Conservation (phyloP, 2,888 invertebrate species). For the Drosophila nr. perissopoda region DNA sequence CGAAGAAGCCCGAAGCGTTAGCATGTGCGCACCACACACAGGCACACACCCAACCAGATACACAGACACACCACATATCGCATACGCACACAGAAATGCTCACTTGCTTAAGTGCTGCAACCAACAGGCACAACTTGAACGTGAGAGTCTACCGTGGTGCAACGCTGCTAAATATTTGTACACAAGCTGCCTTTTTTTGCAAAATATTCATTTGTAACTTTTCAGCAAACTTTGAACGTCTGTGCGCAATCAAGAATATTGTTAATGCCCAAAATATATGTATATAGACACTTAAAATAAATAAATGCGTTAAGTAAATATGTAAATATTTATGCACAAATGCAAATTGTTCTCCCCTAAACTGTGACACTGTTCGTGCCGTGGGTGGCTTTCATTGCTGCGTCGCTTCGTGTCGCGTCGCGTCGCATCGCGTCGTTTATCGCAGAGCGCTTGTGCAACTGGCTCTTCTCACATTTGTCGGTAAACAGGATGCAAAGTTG, state of each 20-base stretch:
- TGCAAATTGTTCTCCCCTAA: not conserved
- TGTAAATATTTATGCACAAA: not conserved
- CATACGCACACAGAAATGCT: slow-evolving; percentile 24
- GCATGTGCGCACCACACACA: slow-evolving; percentile 21
- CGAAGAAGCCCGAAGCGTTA: slow-evolving; percentile 31
- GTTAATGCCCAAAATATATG: not conserved
- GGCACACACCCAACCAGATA: slow-evolving; percentile 8
- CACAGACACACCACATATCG: slow-evolving; percentile 9
- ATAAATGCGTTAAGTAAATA: not conserved
- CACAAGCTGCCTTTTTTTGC: not conserved
- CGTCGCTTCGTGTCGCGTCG: slow-evolving; percentile 32
- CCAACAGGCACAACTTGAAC: slow-evolving; percentile 28
- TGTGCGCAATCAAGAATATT: not conserved
- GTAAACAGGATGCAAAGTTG: slow-evolving; percentile 63
- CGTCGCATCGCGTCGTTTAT: slow-evolving; percentile 37
- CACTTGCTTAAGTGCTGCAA: slow-evolving; percentile 35
- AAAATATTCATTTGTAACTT: not conserved
- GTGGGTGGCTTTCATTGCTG: slow-evolving; percentile 10
- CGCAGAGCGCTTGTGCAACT: slow-evolving; percentile 61
- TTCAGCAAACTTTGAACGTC: not conserved
- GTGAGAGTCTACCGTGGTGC: slow-evolving; percentile 41
- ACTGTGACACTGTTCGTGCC: not conserved
- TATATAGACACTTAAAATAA: not conserved
- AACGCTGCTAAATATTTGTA: slow-evolving; percentile 29
- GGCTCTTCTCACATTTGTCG: slow-evolving; percentile 48